Evolutionary conservation across 2,113 vertebrate species (phyloP).

Genomic region (Opisthocomus hoazin): DNA sequence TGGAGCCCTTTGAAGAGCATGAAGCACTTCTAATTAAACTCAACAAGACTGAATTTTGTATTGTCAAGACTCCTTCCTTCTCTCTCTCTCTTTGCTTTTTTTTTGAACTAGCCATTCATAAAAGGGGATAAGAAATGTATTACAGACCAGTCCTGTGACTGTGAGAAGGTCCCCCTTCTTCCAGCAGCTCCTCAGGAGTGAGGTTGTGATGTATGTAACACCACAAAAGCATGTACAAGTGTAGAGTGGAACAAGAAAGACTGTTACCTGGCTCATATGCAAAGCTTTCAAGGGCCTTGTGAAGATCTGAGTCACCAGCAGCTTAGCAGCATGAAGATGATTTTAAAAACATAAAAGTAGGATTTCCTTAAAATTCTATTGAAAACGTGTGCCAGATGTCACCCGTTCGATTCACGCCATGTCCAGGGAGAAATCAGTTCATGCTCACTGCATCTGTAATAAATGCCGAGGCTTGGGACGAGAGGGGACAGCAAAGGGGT

Average conservation of each 20-base stretch:
- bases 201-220: neutral
- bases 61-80: neutral
- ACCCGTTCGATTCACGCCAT: rapidly evolving
- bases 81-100: neutral
- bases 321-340: neutral
- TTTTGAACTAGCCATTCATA: neutral
- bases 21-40: neutral
- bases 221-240: neutral
- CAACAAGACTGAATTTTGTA: neutral
- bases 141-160: neutral
- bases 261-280: neutral
- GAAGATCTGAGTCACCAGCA: neutral
- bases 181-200: neutral
- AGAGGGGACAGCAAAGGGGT: rapidly evolving
- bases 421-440: neutral
- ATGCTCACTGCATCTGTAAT: neutral
- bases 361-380: neutral
- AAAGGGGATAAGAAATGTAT: neutral
- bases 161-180: neutral
- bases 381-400: neutral
- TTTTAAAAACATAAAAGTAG: neutral
- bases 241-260: neutral
- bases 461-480: neutral
- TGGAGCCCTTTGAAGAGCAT: neutral
- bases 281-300: neutral